phyloP scores from a whole-genome alignment of 2,888 invertebrate genomes.

The Volucella zonaria region DNA sequence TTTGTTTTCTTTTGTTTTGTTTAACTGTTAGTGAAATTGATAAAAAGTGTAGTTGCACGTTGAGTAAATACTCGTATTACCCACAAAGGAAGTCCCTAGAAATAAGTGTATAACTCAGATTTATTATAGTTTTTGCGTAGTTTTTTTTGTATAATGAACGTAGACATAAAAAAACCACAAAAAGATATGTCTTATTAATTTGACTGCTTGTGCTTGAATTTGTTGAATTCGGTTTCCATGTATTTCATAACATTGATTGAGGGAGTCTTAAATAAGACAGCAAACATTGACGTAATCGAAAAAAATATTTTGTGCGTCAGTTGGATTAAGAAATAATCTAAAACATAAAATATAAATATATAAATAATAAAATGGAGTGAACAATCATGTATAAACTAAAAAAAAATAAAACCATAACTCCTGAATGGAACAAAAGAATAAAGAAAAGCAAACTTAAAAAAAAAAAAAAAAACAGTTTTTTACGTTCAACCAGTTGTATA shows the following conservation, averaged over 20 bases:
- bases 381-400: neutral
- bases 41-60: conserved; percentile 2
- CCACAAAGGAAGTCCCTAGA: neutral
- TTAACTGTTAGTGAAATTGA: conserved; percentile 22
- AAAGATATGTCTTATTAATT: neutral
- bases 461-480: conserved; percentile 4
- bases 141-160: conserved; percentile 7
- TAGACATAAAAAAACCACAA: conserved; percentile 15
- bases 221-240: too few species aligned
- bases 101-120: neutral
- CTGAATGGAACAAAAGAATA: neutral
- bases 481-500: neutral
- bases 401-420: neutral
- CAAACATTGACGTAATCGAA: too few species aligned
- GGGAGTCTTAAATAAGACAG: too few species aligned
- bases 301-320: too few species aligned
- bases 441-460: conserved; percentile 22
- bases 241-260: too few species aligned
- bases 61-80: conserved; percentile 12
- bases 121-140: neutral
- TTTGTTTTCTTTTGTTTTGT: conserved; percentile 25
- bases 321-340: too few species aligned
- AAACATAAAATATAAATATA: too few species aligned
- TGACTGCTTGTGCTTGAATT: too few species aligned
- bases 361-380: neutral